phyloP scores from a whole-genome alignment of 2,797 vertebrate genomes.

The Iguana delicatissima region DNA sequence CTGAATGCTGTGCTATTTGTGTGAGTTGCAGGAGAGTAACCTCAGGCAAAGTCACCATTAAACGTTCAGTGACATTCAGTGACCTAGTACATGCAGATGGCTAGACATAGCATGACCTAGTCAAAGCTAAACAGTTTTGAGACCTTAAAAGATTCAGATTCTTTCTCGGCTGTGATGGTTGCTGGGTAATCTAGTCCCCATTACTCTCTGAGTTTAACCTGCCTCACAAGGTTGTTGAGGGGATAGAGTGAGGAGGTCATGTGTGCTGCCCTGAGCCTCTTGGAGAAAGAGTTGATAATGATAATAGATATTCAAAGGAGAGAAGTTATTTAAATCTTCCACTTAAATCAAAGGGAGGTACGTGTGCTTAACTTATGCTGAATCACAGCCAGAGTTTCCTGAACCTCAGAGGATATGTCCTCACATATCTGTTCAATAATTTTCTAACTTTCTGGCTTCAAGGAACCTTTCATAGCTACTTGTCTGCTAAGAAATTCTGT shows the following conservation, averaged over 20 bases:
- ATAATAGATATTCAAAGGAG: background rate
- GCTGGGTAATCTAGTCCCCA: background rate
- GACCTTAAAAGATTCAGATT: conserved; percentile 1
- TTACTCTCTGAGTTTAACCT: background rate
- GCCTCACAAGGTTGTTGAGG: background rate
- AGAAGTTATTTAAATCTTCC: background rate
- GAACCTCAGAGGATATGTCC: background rate
- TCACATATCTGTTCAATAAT: background rate
- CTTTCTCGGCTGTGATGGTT: background rate
- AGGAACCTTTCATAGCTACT: background rate
- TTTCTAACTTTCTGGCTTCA: background rate
- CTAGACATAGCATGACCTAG: background rate
- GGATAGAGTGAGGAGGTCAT: background rate
- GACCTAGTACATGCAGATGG: background rate
- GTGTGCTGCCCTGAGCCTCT: background rate
- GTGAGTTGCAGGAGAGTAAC: background rate
- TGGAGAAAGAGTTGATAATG: background rate
- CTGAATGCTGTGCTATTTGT: background rate
- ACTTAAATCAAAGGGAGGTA: background rate
- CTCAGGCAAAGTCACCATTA: background rate
- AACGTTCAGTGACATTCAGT: background rate
- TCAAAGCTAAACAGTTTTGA: background rate
- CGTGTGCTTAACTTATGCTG: background rate
- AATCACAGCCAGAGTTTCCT: background rate
- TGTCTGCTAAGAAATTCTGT: background rate